Evolutionary conservation across 2,797 vertebrate species (phyloP), one percentile per base, ranked within the genome.

Genomic region (Myiotriccus ornatus): DNA sequence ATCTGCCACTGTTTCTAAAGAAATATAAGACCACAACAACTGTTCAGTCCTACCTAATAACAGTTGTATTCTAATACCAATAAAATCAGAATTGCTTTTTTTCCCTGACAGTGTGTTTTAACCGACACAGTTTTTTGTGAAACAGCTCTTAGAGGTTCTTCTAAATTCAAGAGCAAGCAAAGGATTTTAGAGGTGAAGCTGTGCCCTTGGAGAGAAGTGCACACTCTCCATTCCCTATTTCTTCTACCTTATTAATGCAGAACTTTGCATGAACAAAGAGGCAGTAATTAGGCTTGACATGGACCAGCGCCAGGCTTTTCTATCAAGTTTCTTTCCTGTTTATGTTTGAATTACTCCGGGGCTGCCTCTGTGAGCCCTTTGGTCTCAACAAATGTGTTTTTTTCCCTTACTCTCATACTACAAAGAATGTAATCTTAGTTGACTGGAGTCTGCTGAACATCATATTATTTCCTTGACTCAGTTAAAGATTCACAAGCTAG

Each of bases 311-410:
- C 93, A 97, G 93, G 74, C 67, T 87, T 96, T 96, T 95, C 96
- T 98, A 98, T 98, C 97, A 95, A 85, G 89, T 98, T 97, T 97
- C 97, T 97, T 98, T 98, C 97, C 97, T 97, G 97, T 97, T 98
- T 98, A 97, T 96, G 71, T 97, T 98, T 96, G 86, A 97, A 82
- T 97, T 97, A 96, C 95, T 97, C 86, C 30, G 46, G 92, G 96
- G 67, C 94, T 97, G 97, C 96, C 97, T 97, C 93, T 91, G 68
- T 80, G 60, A 1, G 62, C 95, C 95, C 96, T 96, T 97, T 96
- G 93, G 95, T 96, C 91, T 89, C 73, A 96, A 70, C 84, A 94
- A 94, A 89, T 63, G 96, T 76, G 87, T 0, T 93, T 95, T 91
- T 94, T 93, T 71, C 87, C 44, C 49, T 82, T 85, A 84, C 86